Conservation (phyloP, 2,113 vertebrate species). For the Ancistrus triradiatus region DNA sequence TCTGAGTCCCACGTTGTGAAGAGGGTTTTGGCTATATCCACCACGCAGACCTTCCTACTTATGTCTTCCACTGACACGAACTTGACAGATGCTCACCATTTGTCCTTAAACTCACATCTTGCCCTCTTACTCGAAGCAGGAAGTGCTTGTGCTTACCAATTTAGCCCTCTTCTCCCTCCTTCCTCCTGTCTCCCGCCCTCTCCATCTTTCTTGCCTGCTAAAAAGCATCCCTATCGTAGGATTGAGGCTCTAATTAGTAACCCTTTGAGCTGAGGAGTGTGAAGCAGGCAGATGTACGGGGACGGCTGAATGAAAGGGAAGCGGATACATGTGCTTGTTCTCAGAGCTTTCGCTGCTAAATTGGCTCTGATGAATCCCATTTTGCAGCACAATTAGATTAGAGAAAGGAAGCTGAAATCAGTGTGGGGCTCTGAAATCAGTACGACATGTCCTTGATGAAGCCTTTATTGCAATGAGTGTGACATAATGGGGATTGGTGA, state of each 20-base stretch:
- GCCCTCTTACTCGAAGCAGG: constrained; percentile 40
- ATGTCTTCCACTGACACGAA: no score
- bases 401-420: constrained; percentile 45
- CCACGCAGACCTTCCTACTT: no score
- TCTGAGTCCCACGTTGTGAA: no score
- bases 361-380: constrained; percentile 50
- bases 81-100: constrained; percentile 36
- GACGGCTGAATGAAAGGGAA: constrained; percentile 46
- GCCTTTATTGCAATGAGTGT: constrained; percentile 32
- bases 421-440: constrained; percentile 44
- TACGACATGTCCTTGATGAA: constrained; percentile 41
- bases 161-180: constrained; percentile 28
- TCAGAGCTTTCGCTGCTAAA: constrained; percentile 37
- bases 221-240: constrained; percentile 43
- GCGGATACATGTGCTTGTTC: constrained; percentile 47
- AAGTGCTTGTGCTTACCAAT: constrained; percentile 40
- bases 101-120: constrained; percentile 23
- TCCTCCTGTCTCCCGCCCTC: constrained; percentile 28
- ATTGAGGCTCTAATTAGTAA: constrained; percentile 45
- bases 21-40: no score
- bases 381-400: constrained; percentile 52
- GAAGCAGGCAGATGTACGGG: constrained; percentile 45
- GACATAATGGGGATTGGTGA: constrained; percentile 28
- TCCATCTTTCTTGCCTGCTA: constrained; percentile 24
- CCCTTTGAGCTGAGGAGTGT: constrained; percentile 43